These are phyloP conservation scores for Oxyteleia sp. DNA, from an alignment of 2,888 invertebrate genomes.

Conservation along the genomic window DNA sequence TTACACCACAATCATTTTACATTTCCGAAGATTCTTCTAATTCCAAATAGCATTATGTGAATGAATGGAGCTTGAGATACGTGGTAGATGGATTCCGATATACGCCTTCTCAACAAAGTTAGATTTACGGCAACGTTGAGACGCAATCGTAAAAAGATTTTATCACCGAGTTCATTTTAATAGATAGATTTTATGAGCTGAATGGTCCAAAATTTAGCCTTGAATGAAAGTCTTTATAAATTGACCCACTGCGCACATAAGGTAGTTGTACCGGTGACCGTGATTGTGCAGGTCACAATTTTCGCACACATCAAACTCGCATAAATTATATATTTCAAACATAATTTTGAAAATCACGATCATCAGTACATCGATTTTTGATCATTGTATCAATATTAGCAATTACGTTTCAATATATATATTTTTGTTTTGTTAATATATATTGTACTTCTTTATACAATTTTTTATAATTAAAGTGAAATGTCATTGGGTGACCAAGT, in stretches of 20 bases:
- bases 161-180: neutral
- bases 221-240: neutral
- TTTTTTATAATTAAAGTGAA: too few species aligned
- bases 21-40: neutral
- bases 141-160: slow-evolving; percentile 5
- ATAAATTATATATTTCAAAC: too few species aligned
- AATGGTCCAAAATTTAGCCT: neutral
- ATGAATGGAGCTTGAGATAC: neutral
- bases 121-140: neutral
- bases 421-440: too few species aligned
- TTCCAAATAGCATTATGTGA: neutral
- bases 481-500: too few species aligned
- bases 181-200: slow-evolving; percentile 3
- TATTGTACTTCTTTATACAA: too few species aligned
- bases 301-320: too few species aligned
- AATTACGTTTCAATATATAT: too few species aligned
- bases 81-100: neutral
- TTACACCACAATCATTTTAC: neutral
- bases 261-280: too few species aligned
- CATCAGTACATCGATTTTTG: too few species aligned
- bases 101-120: neutral
- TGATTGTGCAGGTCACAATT: too few species aligned
- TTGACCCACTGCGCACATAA: neutral
- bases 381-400: too few species aligned
- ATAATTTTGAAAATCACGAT: too few species aligned